Percentiles rank a stretch among this genome's conserved stretches.
phyloP scores from a whole-genome alignment of 2,888 invertebrate genomes.

The Anorthoa munda region DNA sequence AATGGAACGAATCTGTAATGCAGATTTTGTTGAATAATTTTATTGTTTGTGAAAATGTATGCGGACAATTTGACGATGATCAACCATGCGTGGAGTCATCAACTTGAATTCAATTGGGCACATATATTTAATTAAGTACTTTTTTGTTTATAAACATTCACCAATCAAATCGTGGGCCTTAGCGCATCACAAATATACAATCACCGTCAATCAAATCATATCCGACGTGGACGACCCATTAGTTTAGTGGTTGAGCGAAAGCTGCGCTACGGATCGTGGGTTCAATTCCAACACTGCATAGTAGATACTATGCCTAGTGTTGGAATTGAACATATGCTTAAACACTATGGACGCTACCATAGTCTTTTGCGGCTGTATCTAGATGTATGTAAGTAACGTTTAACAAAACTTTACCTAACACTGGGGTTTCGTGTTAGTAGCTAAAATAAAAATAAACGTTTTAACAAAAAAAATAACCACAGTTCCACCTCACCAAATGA shows the following conservation, averaged over 20 bases:
- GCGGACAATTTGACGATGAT: slow-evolving; percentile 27
- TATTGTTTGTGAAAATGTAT: slow-evolving; percentile 30
- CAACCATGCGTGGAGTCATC: neutral
- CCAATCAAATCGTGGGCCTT: neutral
- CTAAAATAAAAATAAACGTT: too few species aligned
- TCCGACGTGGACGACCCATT: neutral
- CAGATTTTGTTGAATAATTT: slow-evolving; percentile 43
- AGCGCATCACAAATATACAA: neutral
- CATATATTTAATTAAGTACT: neutral
- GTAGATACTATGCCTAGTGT: too few species aligned
- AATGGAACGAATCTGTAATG: slow-evolving; percentile 50
- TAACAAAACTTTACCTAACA: too few species aligned
- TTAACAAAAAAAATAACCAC: too few species aligned
- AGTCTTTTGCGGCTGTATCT: too few species aligned
- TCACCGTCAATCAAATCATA: too few species aligned
- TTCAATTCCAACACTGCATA: neutral
- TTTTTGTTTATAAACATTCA: neutral
- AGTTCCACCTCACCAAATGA: too few species aligned
- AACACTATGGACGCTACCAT: too few species aligned
- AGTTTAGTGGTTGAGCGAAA: neutral
- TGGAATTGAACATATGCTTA: too few species aligned
- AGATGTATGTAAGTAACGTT: too few species aligned
- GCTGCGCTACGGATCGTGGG: neutral
- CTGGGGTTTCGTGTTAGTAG: too few species aligned
- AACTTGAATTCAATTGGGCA: neutral